Conservation (phyloP, 1,140 invertebrate species). For the fruit fly (Drosophila melanogaster) region DNA sequence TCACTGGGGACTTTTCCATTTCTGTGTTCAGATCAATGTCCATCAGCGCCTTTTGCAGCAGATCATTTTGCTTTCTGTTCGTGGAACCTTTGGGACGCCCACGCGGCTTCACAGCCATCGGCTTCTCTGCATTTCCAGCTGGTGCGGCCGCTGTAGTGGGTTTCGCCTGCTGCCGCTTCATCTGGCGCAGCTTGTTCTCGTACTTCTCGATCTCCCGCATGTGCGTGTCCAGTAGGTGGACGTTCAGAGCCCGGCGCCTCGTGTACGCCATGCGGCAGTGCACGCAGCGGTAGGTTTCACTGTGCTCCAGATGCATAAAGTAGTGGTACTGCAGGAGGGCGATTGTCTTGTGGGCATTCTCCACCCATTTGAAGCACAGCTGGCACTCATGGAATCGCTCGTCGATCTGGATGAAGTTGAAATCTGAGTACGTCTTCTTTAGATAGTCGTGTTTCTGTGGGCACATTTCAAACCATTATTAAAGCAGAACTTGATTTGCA, state of each 20-base stretch:
- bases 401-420: slow-evolving; percentile 76
- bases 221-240: slow-evolving; percentile 63
- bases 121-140: neutral
- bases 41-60: slow-evolving; percentile 71
- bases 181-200: slow-evolving; percentile 57
- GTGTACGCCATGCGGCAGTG: slow-evolving; percentile 69
- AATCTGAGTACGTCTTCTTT: slow-evolving; percentile 66
- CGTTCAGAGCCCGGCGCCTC: slow-evolving; percentile 65
- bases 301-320: slow-evolving; percentile 72
- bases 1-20: slow-evolving; percentile 12
- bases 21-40: slow-evolving; percentile 67
- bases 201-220: slow-evolving; percentile 68
- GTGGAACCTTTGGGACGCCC: slow-evolving; percentile 15
- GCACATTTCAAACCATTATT: neutral
- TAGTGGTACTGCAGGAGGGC: slow-evolving; percentile 78
- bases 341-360: slow-evolving; percentile 75
- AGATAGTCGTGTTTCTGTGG: slow-evolving; percentile 71
- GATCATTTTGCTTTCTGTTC: slow-evolving; percentile 44
- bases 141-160: neutral
- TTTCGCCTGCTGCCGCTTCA: slow-evolving; percentile 29
- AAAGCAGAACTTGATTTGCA: neutral
- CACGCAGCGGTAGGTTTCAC: slow-evolving; percentile 69
- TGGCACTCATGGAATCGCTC: slow-evolving; percentile 76
- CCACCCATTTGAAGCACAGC: slow-evolving; percentile 74
- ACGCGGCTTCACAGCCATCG: neutral